Conservation (phyloP, 2,888 invertebrate species). For the Auanema freiburgensis region DNA sequence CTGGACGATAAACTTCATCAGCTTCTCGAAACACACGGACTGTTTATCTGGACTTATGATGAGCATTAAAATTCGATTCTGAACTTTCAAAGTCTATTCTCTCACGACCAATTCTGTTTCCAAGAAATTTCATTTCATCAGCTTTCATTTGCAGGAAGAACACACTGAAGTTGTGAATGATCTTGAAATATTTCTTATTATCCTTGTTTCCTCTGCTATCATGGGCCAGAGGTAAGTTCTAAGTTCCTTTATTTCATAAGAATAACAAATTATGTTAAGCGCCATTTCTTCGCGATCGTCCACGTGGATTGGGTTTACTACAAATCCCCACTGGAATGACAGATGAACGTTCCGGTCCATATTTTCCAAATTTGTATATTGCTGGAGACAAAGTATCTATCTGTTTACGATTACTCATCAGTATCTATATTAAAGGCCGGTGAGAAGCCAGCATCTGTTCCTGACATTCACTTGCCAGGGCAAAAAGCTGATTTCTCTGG, state of each 20-base stretch:
- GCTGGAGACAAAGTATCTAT: conserved; percentile 48
- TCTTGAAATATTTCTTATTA: no score
- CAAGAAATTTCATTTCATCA: no score
- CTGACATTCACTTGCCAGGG: conserved; percentile 51
- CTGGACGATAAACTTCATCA: no score
- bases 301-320: conserved; percentile 50
- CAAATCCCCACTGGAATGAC: conserved; percentile 57
- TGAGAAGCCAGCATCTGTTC: conserved; percentile 49
- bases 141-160: no score
- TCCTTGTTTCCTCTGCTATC: no score
- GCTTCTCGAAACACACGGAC: no score
- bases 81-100: no score
- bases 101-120: no score
- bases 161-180: no score
- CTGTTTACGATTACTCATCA: neutral
- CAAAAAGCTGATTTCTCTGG: conserved; percentile 48
- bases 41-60: no score
- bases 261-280: conserved; percentile 24
- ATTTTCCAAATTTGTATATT: conserved; percentile 54
- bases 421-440: conserved; percentile 32
- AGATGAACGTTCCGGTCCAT: conserved; percentile 54
- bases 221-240: no score
- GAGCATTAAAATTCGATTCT: no score
- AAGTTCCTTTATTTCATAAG: neutral
- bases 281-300: conserved; percentile 51